A percentile compares a stretch with the other conserved stretches of the same genome.
These are phyloP conservation scores for Gambusia yucatana DNA, from an alignment of 2,797 vertebrate species.

Conservation along the genomic window DNA sequence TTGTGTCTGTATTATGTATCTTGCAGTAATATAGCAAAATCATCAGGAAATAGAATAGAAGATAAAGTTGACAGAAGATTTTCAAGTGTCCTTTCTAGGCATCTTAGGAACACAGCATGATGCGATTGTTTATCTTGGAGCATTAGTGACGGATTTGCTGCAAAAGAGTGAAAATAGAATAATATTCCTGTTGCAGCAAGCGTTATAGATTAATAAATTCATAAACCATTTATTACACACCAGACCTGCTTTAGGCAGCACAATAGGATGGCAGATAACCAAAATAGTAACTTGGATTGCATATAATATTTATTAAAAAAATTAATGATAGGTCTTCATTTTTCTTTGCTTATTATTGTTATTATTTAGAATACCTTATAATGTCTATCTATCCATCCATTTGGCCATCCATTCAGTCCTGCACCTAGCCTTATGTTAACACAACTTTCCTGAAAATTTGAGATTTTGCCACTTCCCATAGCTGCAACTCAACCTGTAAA, in stretches of 20 bases:
- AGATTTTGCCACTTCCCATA: background rate
- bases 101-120: background rate
- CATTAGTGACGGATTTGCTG: background rate
- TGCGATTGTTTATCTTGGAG: background rate
- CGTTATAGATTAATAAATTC: background rate
- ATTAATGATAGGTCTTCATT: background rate
- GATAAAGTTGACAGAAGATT: background rate
- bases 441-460: background rate
- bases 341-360: background rate
- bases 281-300: background rate
- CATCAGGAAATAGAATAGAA: background rate
- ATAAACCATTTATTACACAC: background rate
- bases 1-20: conserved; percentile 18
- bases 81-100: background rate
- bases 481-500: background rate
- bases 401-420: background rate
- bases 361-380: background rate
- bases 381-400: background rate
- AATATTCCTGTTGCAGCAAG: background rate
- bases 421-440: background rate
- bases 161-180: background rate
- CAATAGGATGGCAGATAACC: no score
- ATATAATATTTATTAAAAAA: background rate
- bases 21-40: conserved; percentile 4
- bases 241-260: background rate